These are phyloP conservation scores for Otocyon megalotis DNA, from an alignment of 2,113 vertebrate species.

Conservation along the genomic window DNA sequence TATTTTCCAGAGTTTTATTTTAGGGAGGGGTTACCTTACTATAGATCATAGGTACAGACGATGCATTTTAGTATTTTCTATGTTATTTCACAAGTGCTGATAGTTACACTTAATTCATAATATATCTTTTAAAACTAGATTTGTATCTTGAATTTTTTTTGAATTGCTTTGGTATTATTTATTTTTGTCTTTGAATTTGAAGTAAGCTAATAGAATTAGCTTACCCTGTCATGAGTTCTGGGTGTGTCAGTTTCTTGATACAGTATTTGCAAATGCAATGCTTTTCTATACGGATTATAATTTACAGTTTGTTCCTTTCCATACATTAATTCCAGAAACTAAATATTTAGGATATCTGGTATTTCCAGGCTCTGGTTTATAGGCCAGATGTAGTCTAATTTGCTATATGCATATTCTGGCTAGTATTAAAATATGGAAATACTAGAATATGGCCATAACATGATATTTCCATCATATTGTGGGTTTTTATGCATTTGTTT, in stretches of 20 bases:
- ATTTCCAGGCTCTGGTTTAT: neutral
- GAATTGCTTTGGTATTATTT: neutral
- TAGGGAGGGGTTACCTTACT: neutral
- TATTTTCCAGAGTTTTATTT: neutral
- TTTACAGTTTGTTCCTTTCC: neutral
- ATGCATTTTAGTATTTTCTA: neutral
- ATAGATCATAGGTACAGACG: neutral
- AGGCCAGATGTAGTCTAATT: neutral
- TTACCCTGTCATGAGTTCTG: neutral
- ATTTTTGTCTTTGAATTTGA: conserved; percentile 1
- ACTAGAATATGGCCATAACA: neutral
- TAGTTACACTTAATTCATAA: neutral
- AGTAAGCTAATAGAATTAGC: neutral
- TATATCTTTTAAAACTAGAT: neutral
- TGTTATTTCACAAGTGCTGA: neutral
- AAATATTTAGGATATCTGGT: neutral
- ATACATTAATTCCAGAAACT: neutral
- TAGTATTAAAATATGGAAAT: conserved; percentile 28
- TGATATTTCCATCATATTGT: neutral
- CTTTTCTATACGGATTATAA: neutral
- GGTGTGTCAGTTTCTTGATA: neutral
- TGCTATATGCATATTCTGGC: neutral
- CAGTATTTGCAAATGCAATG: neutral
- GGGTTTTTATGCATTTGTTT: neutral
- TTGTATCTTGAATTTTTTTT: conserved; percentile 1